Base-by-base conservation (phyloP, 2,888 invertebrate genomes). In the Heliconius hortense region DNA sequence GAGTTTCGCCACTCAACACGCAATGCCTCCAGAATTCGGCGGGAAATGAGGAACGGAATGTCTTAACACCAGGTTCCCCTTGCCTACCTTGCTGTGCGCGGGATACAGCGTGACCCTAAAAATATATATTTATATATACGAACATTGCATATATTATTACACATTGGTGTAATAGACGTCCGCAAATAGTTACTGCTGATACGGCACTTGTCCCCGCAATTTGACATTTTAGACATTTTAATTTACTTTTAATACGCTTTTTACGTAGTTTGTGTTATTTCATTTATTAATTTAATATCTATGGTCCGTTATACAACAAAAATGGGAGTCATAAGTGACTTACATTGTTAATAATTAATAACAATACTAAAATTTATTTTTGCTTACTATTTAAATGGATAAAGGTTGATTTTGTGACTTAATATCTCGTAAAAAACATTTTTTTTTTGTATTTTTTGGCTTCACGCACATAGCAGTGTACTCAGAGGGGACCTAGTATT, bases 161-260 rank as follows among this genome's bases (percentile, higher is more conserved):
- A 70, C n/a, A 26, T 53, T 84, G 83, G 82, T 91, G 83, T 90
- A 76, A 90, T 71, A 78, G 81, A 24, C 77, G 78, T 80, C 79
- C 76, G 35, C 79, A 73, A 79, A 78, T 79, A 84, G 83, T 85
- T 82, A 82, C 82, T 84, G 84, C 86, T 91, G 91, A 90, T 89
- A 90, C 87, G 88, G 88, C 83, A 85, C 84, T 84, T 85, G 89
- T 90, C 89, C 91, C 89, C 88, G 88, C 89, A 89, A 90, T 92
- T 92, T 89, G 91, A 91, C 90, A 90, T 92, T 92, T 93, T 89
- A 90, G 91, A 90, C 89, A 87, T 90, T 92, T 90, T 91, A 93
- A 93, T 92, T 89, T 85, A 87, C 85, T 89, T 92, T 90, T 92
- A 92, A 93, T 93, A 88, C 86, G 88, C 84, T 90, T 92, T 66